Evolutionary conservation across 2,797 vertebrate species (phyloP).

Genomic region (Arvicola amphibius): DNA sequence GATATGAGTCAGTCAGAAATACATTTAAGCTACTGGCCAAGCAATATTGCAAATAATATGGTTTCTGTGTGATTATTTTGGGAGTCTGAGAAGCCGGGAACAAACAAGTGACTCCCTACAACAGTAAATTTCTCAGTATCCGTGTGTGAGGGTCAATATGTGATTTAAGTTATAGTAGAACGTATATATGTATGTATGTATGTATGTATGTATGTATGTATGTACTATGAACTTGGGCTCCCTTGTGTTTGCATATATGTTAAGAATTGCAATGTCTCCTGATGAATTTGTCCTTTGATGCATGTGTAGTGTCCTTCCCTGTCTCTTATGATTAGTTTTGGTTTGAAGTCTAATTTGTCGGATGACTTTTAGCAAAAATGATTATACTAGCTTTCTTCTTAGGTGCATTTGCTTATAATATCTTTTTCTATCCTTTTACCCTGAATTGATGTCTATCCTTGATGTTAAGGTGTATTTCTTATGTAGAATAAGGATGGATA

Average conservation of each 20-base stretch:
- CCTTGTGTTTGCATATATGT: background rate
- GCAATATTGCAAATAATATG: too few relatives aligned
- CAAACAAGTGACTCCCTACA: too few relatives aligned
- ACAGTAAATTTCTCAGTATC: background rate
- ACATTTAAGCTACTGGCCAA: too few relatives aligned
- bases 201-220: too few relatives aligned
- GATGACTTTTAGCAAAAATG: background rate
- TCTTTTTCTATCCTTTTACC: background rate
- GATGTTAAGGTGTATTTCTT: background rate
- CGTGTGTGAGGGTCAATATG: background rate
- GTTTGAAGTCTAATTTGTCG: background rate
- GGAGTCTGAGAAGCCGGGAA: too few relatives aligned
- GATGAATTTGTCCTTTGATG: background rate
- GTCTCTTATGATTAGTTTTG: background rate
- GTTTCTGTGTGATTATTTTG: too few relatives aligned
- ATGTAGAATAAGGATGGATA: background rate
- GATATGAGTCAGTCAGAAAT: too few relatives aligned
- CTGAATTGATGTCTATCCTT: background rate
- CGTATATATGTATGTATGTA: background rate
- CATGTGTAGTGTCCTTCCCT: background rate
- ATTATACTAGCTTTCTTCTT: background rate
- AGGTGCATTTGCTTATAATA: background rate
- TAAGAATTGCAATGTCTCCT: background rate
- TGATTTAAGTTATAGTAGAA: background rate
- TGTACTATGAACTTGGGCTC: background rate